These are phyloP conservation scores for Agrochola litura DNA, from an alignment of 2,888 invertebrate genomes.

Conservation along the genomic window DNA sequence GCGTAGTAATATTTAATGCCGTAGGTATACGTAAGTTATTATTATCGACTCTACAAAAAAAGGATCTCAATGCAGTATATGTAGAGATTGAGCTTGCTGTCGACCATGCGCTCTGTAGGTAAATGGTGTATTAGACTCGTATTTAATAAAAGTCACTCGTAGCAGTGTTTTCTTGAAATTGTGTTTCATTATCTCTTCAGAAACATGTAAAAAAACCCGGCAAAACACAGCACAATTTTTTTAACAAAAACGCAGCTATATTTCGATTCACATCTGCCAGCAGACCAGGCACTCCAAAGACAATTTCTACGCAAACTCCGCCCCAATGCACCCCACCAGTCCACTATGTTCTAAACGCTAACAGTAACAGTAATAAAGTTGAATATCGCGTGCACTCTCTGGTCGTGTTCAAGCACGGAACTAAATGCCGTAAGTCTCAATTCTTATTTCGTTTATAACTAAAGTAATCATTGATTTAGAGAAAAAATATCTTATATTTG, in stretches of 20 bases:
- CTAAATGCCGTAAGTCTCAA: too few relatives aligned
- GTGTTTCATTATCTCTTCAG: constrained; percentile 25
- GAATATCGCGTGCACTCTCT: too few relatives aligned
- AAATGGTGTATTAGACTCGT: neutral
- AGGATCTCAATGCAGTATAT: constrained; percentile 53
- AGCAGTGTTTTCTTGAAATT: constrained; percentile 13
- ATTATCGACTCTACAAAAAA: constrained; percentile 42
- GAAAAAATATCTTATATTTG: too few relatives aligned
- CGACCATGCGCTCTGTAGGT: constrained; percentile 13
- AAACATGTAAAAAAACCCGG: neutral
- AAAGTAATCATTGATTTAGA: too few relatives aligned
- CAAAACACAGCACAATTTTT: neutral
- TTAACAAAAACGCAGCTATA: neutral
- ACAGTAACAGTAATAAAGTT: too few relatives aligned
- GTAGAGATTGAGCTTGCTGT: constrained; percentile 41
- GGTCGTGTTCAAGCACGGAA: too few relatives aligned
- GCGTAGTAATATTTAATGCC: constrained; percentile 45
- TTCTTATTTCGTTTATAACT: too few relatives aligned
- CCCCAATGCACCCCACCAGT: too few relatives aligned
- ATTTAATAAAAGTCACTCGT: constrained; percentile 30
- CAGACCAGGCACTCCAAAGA: too few relatives aligned
- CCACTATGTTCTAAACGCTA: too few relatives aligned
- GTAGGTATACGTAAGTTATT: constrained; percentile 26
- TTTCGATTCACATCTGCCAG: neutral
- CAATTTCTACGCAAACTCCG: too few relatives aligned